Base-by-base conservation (phyloP, 1,140 invertebrate genomes). In the Temnothorax longispinosus region DNA sequence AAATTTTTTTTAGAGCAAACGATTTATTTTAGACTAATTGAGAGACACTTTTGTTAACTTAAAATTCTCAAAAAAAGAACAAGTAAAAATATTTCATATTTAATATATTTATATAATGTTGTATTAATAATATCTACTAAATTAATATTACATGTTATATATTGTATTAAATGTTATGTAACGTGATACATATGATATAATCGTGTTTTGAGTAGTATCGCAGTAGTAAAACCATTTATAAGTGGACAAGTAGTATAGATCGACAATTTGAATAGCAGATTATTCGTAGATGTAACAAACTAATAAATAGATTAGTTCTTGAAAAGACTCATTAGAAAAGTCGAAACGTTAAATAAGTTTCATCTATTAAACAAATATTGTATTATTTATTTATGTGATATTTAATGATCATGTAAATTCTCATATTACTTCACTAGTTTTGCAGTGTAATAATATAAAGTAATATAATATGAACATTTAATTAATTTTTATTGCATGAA, bases 191-290 rank as follows among this genome's bases (percentile, higher is more conserved):
- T 47, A 21, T 56, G 21, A 56, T 1, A 71, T 27, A 47, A 71
- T 67, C 1, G 7, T 52, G 11, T 72, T 32, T 72, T 27, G 15
- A n/a, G 3, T n/a, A 21, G 5, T 52, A 0, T n/a, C 6, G 0
- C 21, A 64, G 2, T 77, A 77, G 8, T 64, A 64, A 64, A 77
- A 44, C 47, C 5, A 44, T 32, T 77, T 1, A 1, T 11, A 15
- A 18, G 18, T 18, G 15, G 41, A 65, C 76, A 78, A 78, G 41
- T 65, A 65, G 41, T 78, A 65, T 8, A 78, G 11, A 27, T 47
- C 27, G 7, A 13, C 32, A n/a, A 32, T 69, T 47, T 35, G n/a
- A 21, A 27, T 35, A 3, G 11, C 41, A 78, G 27, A 32, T 35
- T 44, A 41, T 67, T 6, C n/a, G 11, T 44, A 13, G 38, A 6